Evolutionary conservation across 1,140 invertebrate genomes (phyloP).

Genomic region (Bilobella aurantiaca): DNA sequence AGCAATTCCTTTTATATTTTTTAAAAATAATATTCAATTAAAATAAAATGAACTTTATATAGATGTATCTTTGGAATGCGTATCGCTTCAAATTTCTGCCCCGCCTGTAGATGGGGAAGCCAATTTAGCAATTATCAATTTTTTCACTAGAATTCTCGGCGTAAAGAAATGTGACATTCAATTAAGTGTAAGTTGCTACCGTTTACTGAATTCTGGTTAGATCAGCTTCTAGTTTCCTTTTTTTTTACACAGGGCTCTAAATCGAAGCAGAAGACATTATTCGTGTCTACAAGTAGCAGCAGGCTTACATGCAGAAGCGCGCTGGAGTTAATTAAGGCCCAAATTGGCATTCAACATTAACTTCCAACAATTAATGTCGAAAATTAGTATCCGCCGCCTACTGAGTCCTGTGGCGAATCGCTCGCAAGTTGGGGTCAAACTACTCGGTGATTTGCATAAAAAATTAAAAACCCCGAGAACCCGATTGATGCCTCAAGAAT

Average conservation of each 20-base stretch:
- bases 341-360: no score
- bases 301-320: not conserved
- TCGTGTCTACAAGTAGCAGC: constrained; percentile 14
- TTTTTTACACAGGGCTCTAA: constrained; percentile 41
- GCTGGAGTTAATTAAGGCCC: no score
- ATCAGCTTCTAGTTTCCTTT: constrained; percentile 2
- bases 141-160: constrained; percentile 53
- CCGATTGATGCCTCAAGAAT: no score
- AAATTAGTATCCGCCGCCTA: no score
- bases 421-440: no score
- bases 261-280: constrained; percentile 44
- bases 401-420: no score
- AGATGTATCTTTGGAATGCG: constrained; percentile 41
- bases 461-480: no score
- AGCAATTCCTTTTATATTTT: constrained; percentile 11
- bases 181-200: constrained; percentile 46
- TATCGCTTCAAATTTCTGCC: constrained; percentile 60
- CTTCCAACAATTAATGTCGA: no score
- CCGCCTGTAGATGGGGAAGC: constrained; percentile 69
- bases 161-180: constrained; percentile 57
- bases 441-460: no score
- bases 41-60: constrained; percentile 17
- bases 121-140: constrained; percentile 62
- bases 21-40: constrained; percentile 11
- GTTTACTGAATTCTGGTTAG: not conserved